Base-by-base conservation (phyloP, 2,797 vertebrate species). In the Notolepis coatsorum region DNA sequence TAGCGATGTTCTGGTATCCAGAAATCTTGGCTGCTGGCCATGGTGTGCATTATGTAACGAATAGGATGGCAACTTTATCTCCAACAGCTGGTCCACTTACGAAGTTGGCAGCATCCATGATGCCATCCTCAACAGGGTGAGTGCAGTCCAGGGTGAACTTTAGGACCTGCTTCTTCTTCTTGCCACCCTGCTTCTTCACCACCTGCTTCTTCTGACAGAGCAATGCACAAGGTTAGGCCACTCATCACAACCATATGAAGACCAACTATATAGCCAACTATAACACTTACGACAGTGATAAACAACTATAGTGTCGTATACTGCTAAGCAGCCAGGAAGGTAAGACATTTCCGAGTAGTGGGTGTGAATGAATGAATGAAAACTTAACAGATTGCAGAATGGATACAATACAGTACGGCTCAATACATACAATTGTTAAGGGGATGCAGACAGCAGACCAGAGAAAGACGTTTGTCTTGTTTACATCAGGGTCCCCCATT, bases 61-160 rank as follows among this genome's bases (percentile, higher is more conserved):
- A 12, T 2, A 5, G 6, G 8, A 33, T 13, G 15, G 17, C 33
- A 43, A 25, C 6, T 2, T 4, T 23, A 7, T 13, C n/a, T 8
- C 25, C 47, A 17, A 4, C 2, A 28, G 3, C 0, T 28, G 10
- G 23, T 52, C 0, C 35, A 93, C 97, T 95, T 89, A 99, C 97
- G 62, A 99, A 98, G 85, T 99, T 99, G 69, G 96, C 96, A 23
- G 97, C 96, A 24, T 99, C 97, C 97, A 99, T 99, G 85, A 99
- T 99, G 27, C 97, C 97, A 91, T 99, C 97, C 85, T 99, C 97
- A 0, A 99, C 97, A 0, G 97, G 97, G 75, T 99, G 97, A 8
- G 97, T 99, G 81, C 97, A 99, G 81, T 99, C 97, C 75, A 99
- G 85, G 0, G 97, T 99, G 67, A 98, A 99, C 84, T 98, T 99